Evolutionary conservation across 1,140 invertebrate genomes (phyloP), one percentile per base, ranked within the genome.

Genomic region (Drusus annulatus): DNA sequence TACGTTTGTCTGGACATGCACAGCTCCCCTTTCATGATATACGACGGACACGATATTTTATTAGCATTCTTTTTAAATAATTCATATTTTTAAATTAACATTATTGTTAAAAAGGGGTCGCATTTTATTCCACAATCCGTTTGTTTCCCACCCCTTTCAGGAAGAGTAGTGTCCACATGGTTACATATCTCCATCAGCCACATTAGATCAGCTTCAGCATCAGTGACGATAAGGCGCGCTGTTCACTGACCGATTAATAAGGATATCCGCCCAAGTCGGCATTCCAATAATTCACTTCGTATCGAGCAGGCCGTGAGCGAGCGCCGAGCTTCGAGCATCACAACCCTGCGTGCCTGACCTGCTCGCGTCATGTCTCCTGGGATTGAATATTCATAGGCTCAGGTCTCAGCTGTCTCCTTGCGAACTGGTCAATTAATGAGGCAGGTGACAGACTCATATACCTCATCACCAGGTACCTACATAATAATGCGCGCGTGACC

Each of bases 251-350:
- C 62, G 62, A 25, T 15, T 65, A 65, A 65, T 65, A 25, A 65
- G 62, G 62, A 65, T 65, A 65, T 65, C 62, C 62, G 62, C 25
- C 62, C 23, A 28, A 65, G 62, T 65, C 36, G 36, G 36, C 36
- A 31, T 65, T 60, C 56, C 56, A 60, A 60, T 60, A 60, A 60
- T 23, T 58, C 56, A n/a, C 56, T 60, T 17, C 56, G 23, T 10
- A 21, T n/a, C 10, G n/a, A 60, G 56, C 56, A 3, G 56, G 8
- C 8, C 56, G 23, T 60, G 56, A 13, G 56, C 17, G 19, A 2
- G 56, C 19, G 23, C 7, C 56, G 56, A 23, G 56, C 54, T 60
- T 45, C 2, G 36, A 45, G 36, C 36, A 45, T 45, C 36, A 45
- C 36, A 45, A 45, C 0, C 36, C 36, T 45, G 7, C 36, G 10